Evolutionary conservation across 1,140 invertebrate species (phyloP).

Genomic region (Dysdera silvatica): DNA sequence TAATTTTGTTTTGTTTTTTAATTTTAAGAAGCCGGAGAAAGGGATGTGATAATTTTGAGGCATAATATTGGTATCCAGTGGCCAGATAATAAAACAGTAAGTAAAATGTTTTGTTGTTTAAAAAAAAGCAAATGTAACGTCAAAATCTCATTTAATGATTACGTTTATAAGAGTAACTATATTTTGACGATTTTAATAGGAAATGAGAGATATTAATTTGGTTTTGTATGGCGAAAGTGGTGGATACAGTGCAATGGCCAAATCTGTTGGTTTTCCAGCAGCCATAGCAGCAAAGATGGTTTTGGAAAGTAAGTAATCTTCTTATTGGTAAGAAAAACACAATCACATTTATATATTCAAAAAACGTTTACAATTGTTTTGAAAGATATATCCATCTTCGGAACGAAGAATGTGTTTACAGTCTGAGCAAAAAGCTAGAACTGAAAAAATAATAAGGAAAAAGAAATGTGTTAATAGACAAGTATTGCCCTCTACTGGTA

Average conservation of each 20-base stretch:
- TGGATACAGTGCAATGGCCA: constrained; percentile 93
- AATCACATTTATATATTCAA: too few relatives aligned
- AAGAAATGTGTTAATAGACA: too few relatives aligned
- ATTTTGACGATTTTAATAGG: constrained; percentile 44
- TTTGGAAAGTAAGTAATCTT: constrained; percentile 64
- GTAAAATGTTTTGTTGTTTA: not conserved
- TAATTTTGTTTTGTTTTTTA: constrained; percentile 8
- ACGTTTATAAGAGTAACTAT: not conserved
- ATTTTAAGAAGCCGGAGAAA: constrained; percentile 61
- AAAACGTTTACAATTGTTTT: too few relatives aligned
- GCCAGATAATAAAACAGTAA: constrained; percentile 63
- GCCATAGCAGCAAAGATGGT: constrained; percentile 97
- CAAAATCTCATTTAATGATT: not conserved
- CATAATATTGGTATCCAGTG: constrained; percentile 88
- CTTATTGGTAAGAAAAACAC: not conserved
- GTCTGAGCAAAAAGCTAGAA: too few relatives aligned
- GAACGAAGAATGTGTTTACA: not conserved
- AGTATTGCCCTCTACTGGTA: not conserved
- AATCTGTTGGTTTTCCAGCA: constrained; percentile 90
- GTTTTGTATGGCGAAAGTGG: constrained; percentile 80
- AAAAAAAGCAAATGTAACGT: not conserved
- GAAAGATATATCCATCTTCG: too few relatives aligned
- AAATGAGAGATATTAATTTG: constrained; percentile 80
- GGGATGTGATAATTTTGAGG: constrained; percentile 87
- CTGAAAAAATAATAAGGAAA: too few relatives aligned